Base-by-base conservation (phyloP, 1,140 invertebrate species). In the Cherax quadricarinatus region DNA sequence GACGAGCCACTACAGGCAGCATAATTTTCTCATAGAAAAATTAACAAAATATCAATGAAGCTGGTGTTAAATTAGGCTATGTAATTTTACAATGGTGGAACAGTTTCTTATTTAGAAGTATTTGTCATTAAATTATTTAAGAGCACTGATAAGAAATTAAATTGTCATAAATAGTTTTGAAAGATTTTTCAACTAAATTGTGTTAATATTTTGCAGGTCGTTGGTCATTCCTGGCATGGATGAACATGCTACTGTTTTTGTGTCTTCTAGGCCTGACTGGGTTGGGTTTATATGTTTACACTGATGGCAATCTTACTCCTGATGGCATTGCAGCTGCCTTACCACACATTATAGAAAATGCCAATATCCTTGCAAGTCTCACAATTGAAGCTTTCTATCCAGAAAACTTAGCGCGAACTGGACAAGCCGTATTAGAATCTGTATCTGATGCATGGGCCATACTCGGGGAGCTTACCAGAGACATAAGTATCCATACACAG, bases 251-350 rank as follows among this genome's bases (percentile, higher is more conserved):
- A 49, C 70, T 88, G 75, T 57, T 87, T 7, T 6, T 91, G 10
- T 79, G 79, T 62, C 62, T 93, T 18, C 24, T 88, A 48, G 86
- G 88, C 21, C 79, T 83, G 12, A 62, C 60, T 49, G 85, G 78
- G 49, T 53, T 60, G 53, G 53, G 86, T 21, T 41, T 93, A 12
- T 92, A 91, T 75, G 51, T 93, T 4, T 93, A 93, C 89, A 93
- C 93, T 12, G 89, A 88, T 51, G 93, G 93, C 24, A 70, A 93
- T 66, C 86, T 93, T 24, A 73, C 86, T 10, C 85, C 51, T 18
- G 16, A 24, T 51, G 86, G 80, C 51, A 53, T 93, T 9, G 24
- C 92, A 53, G 80, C 86, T 62, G 93, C 93, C n/a, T 81, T 88
- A 41, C 89, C 93, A 4, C 80, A 66, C 18, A 88, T 93, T 60